Percentiles rank a stretch among this genome's conserved stretches.
phyloP scores from a whole-genome alignment of 2,888 invertebrate genomes.

The Aphodius sticticus region DNA sequence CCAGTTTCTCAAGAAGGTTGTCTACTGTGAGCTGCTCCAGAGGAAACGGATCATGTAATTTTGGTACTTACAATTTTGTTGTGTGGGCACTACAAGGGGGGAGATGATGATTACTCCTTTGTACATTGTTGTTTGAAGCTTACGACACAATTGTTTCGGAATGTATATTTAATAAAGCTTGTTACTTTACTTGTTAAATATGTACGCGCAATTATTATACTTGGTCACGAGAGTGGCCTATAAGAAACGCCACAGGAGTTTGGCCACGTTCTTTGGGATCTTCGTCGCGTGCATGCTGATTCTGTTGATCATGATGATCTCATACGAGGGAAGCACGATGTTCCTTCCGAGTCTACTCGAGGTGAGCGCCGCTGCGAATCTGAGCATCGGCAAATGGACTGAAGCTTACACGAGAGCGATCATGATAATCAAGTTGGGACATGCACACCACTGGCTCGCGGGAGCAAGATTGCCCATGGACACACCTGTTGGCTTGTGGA shows the following conservation, averaged over 20 bases:
- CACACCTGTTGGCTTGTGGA: slow-evolving; percentile 33
- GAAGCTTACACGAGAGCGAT: slow-evolving; percentile 29
- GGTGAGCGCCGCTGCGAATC: slow-evolving; percentile 1
- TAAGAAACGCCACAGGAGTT: slow-evolving; percentile 19
- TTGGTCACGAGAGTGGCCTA: slow-evolving; percentile 23
- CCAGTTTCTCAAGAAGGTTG: background rate
- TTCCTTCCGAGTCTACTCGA: slow-evolving; percentile 26
- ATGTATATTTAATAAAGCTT: no score
- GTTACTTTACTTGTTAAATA: no score
- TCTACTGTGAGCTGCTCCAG: background rate
- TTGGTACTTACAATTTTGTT: no score
- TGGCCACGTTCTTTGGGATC: slow-evolving; percentile 19
- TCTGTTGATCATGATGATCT: slow-evolving; percentile 7
- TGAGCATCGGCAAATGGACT: slow-evolving; percentile 34
- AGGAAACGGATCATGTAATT: background rate
- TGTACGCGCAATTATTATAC: no score
- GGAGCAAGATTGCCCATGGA: slow-evolving; percentile 33
- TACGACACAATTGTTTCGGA: no score
- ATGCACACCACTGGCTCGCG: slow-evolving; percentile 34
- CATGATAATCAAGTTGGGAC: slow-evolving; percentile 27
- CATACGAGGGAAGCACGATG: slow-evolving; percentile 13
- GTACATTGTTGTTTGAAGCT: no score
- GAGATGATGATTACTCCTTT: no score
- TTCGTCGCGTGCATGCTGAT: slow-evolving; percentile 22
- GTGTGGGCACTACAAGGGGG: no score